Percentiles rank a stretch among this genome's conserved stretches.
Conservation (phyloP, 64 coral and sea anemone genomes). For the Hydrozoanthus tunicans region DNA sequence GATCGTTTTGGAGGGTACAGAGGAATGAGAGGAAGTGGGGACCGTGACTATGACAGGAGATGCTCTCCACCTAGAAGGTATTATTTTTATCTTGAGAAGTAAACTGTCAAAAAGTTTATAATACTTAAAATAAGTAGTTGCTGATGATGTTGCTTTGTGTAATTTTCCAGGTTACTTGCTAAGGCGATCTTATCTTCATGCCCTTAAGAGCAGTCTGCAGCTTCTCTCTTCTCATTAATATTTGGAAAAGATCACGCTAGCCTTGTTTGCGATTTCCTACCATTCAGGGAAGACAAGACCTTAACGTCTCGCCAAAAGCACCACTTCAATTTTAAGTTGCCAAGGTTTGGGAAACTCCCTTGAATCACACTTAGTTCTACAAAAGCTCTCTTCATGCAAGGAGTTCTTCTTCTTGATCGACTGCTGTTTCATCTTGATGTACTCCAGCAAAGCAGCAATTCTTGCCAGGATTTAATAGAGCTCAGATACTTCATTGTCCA, state of each 20-base stretch:
- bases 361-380: conserved; percentile 19
- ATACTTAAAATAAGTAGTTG: neutral
- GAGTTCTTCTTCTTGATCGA: conserved; percentile 12
- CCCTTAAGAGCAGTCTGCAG: conserved; percentile 54
- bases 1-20: conserved; percentile 52
- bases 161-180: conserved; percentile 66
- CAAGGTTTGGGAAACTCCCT: conserved; percentile 39
- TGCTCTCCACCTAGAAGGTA: conserved; percentile 48
- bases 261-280: conserved; percentile 56
- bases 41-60: conserved; percentile 31
- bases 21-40: conserved; percentile 28
- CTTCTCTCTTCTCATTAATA: conserved; percentile 39
- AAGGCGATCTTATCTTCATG: conserved; percentile 52
- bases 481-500: neutral
- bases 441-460: neutral
- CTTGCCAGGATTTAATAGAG: conserved; percentile 3
- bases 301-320: conserved; percentile 48
- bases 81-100: neutral
- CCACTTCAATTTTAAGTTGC: conserved; percentile 23
- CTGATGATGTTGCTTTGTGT: conserved; percentile 65
- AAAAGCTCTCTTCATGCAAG: conserved; percentile 15
- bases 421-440: conserved; percentile 21
- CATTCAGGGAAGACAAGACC: conserved; percentile 45
- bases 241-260: conserved; percentile 41
- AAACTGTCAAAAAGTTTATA: conserved; percentile 9